Evolutionary conservation across 2,113 vertebrate genomes (phyloP).

Genomic region (Eidolon helvum): DNA sequence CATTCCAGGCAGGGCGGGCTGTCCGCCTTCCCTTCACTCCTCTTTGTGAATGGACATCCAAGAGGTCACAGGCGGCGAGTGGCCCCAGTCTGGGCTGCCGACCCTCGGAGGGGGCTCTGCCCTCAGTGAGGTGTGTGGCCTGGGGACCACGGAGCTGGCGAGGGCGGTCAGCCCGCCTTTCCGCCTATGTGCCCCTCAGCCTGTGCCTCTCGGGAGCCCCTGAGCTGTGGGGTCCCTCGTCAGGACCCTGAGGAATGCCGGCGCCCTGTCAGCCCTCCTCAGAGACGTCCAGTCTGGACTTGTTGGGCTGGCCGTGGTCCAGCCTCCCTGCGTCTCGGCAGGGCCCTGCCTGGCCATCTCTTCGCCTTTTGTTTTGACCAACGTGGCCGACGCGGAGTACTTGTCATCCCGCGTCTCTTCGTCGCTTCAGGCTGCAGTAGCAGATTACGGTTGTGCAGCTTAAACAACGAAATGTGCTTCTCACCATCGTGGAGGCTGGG

Average conservation of each 20-base stretch:
- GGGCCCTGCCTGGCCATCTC: not conserved
- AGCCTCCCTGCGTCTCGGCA: not conserved
- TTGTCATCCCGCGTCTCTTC: not conserved
- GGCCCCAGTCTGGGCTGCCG: not conserved
- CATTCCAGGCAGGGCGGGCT: not conserved
- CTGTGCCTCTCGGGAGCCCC: not conserved
- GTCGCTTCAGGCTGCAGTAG: not conserved
- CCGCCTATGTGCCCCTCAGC: accelerated
- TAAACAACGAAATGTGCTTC: not conserved
- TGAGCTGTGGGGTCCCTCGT: not conserved
- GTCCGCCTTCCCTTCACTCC: accelerated
- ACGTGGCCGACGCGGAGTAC: not conserved
- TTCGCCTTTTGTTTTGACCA: not conserved
- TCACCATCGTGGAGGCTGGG: not conserved
- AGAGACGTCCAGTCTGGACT: not conserved
- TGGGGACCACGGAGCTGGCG: not conserved
- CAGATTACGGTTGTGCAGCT: not conserved
- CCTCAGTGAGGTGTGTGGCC: too few species aligned
- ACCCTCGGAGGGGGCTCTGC: not conserved
- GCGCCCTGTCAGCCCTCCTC: not conserved
- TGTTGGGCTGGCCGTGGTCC: accelerated
- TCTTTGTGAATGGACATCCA: not conserved
- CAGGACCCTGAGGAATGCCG: not conserved
- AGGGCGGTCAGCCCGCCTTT: not conserved
- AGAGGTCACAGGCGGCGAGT: not conserved